A percentile compares a stretch with the other conserved stretches of the same genome.
Conservation (phyloP, 2,888 invertebrate species). For the Parnassius smintheus region DNA sequence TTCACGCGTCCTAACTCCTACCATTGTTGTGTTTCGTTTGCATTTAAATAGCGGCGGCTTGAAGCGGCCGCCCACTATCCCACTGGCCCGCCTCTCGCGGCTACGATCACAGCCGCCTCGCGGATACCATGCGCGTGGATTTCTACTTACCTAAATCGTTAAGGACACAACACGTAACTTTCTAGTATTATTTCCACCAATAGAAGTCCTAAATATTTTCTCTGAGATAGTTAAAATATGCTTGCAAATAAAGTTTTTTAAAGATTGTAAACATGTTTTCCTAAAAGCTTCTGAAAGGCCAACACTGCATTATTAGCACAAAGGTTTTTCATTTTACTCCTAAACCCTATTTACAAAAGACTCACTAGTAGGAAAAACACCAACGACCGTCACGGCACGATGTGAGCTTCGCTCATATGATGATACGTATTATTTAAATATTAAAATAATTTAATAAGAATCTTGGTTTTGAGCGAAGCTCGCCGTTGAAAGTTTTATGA, state of each 20-base stretch:
- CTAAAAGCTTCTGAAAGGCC: constrained; percentile 42
- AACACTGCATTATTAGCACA: constrained; percentile 59
- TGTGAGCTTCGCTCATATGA: constrained; percentile 57
- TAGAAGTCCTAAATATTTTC: background rate
- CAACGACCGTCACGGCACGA: constrained; percentile 77
- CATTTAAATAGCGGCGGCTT: constrained; percentile 72
- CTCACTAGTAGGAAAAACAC: constrained; percentile 76
- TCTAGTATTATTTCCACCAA: constrained; percentile 23
- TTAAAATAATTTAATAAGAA: constrained; percentile 19
- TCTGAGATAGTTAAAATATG: background rate
- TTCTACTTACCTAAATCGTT: constrained; percentile 23
- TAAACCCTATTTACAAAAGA: constrained; percentile 73
- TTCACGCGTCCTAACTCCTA: constrained; percentile 80
- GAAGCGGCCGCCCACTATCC: constrained; percentile 64
- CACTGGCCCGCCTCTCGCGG: constrained; percentile 56
- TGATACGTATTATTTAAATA: constrained; percentile 34
- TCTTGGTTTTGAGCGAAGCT: constrained; percentile 55
- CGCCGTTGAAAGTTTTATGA: constrained; percentile 70
- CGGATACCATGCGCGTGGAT: constrained; percentile 18
- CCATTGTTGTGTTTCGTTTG: constrained; percentile 75
- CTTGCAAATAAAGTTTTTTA: background rate
- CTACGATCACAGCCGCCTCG: constrained; percentile 48
- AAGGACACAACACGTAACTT: constrained; percentile 25
- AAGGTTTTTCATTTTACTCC: constrained; percentile 59
- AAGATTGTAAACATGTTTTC: background rate